phyloP scores from a whole-genome alignment of 1,140 invertebrate genomes.

The Thaumetopoea pityocampa region DNA sequence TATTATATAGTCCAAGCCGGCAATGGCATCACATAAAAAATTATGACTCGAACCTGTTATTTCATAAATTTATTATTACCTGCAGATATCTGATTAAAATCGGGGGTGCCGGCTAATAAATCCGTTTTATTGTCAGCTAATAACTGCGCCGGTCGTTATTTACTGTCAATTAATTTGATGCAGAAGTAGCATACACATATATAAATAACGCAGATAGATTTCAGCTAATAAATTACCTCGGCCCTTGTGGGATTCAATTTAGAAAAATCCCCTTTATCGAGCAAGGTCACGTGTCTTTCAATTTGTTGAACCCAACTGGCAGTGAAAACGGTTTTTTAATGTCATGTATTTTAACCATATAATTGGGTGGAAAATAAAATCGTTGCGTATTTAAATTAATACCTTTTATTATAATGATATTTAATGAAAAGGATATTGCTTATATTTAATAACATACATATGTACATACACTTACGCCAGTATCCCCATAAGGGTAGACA shows the following conservation, averaged over 20 bases:
- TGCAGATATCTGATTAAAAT: slow-evolving; percentile 3
- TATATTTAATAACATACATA: background rate
- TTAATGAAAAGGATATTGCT: too few species aligned
- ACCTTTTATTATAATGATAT: too few species aligned
- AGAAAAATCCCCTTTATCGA: background rate
- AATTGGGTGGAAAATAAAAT: background rate
- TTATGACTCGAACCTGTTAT: slow-evolving; percentile 3
- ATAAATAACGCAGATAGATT: background rate
- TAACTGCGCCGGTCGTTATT: slow-evolving; percentile 7
- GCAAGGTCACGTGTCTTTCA: background rate
- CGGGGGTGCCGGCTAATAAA: slow-evolving; percentile 8
- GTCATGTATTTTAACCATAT: background rate
- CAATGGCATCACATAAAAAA: too few species aligned
- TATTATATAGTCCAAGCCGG: too few species aligned
- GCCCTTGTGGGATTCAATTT: background rate
- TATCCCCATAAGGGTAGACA: too few species aligned
- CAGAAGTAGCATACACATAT: background rate
- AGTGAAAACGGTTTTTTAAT: background rate
- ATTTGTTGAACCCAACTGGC: background rate
- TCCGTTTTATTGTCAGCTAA: slow-evolving; percentile 8
- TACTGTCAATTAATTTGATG: background rate
- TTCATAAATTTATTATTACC: slow-evolving; percentile 6
- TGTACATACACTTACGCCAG: too few species aligned
- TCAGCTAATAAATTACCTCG: background rate
- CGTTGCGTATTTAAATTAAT: background rate